Base-by-base conservation (phyloP, 2,888 invertebrate genomes). In the Ditylenchus weischeri region DNA sequence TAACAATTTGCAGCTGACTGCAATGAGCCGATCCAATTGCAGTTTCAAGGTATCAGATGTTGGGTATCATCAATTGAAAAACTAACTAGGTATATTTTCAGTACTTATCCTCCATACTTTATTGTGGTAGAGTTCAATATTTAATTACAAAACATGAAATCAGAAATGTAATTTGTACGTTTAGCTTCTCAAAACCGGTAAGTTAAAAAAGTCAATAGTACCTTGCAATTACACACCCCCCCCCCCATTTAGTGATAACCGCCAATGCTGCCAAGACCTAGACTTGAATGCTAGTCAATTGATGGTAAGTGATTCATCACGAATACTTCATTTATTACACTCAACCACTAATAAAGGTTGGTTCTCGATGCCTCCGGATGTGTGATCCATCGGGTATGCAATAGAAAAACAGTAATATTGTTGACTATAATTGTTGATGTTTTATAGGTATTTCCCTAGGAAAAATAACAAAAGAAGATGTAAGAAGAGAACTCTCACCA, bases 101-200 rank as follows among this genome's bases (percentile, higher is more conserved):
- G 67, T 72, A 80, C 68, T 68, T 80, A 8, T 78, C 79, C 7
- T 71, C 80, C n/a, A 78, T 80, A 65, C 72, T 80, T 48, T 80
- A 77, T 66, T 80, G 80, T 62, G 43, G 43, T 43, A 43, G 29
- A n/a, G 29, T 29, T 29, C 29, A 29, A 29, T 4, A 29, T 29
- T 29, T 29, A 29, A 4, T 4, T 29, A 4, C 5, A 5, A 29
- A 29, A 29, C 2, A 29, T 15, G 2, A 43, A 43, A 43, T 43
- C 11, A 43, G 8, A 43, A 43, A 43, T 10, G 13, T 15, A 3
- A 43, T 43, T 43, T 43, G 15, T 8, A 43, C 43, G 8, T 43
- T 43, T 43, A 43, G 80, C 80, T 54, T 77, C 77, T 58, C 80
- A 80, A 64, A 80, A 80, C 65, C 71, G 79, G 60, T 43, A 43